Evolutionary conservation across 1,140 invertebrate species (phyloP).

Genomic region (Leptinotarsa defecta): DNA sequence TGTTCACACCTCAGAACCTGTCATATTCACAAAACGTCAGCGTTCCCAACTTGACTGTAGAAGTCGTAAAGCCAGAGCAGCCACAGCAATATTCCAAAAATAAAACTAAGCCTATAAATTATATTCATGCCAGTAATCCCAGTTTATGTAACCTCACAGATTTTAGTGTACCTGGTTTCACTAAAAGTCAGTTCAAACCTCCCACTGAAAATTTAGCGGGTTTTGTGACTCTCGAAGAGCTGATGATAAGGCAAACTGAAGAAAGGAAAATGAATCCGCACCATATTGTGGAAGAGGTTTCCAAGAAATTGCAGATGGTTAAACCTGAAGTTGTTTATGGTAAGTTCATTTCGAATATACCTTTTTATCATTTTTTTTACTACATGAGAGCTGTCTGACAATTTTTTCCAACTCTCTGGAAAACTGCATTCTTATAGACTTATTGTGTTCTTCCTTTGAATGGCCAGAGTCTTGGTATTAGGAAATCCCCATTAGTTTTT

Average conservation of each 20-base stretch:
- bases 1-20: slow-evolving; percentile 46
- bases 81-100: slow-evolving; percentile 25
- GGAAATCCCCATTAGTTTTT: neutral
- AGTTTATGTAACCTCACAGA: slow-evolving; percentile 64
- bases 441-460: too few species aligned
- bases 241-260: slow-evolving; percentile 75
- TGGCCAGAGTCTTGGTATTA: too few species aligned
- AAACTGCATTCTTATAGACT: too few species aligned
- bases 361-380: too few species aligned
- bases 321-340: slow-evolving; percentile 65
- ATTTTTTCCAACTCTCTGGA: too few species aligned
- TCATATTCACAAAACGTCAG: slow-evolving; percentile 47
- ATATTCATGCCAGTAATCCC: slow-evolving; percentile 70
- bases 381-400: too few species aligned
- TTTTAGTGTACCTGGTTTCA: slow-evolving; percentile 37
- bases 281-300: slow-evolving; percentile 57
- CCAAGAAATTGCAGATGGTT: slow-evolving; percentile 59
- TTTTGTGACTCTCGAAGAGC: slow-evolving; percentile 71
- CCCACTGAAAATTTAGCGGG: slow-evolving; percentile 52
- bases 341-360: slow-evolving; percentile 22
- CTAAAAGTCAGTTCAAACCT: slow-evolving; percentile 41
- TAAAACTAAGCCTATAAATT: slow-evolving; percentile 61
- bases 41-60: slow-evolving; percentile 47
- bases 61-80: slow-evolving; percentile 18
- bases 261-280: slow-evolving; percentile 60